Base-by-base conservation (phyloP, 2,888 invertebrate genomes). In the Autographa gamma region DNA sequence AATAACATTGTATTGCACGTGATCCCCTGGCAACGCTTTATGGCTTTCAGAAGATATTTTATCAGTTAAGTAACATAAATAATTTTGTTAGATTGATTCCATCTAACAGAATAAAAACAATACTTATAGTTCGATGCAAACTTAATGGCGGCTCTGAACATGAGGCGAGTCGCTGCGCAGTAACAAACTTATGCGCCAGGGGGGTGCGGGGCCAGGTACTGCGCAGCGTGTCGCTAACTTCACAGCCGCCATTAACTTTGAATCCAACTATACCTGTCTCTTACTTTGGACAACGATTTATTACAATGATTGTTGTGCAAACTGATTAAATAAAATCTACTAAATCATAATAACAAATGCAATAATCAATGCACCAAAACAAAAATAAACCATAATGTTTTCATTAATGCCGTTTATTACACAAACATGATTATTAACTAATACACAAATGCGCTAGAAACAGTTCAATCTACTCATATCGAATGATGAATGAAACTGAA, bases 21-120 rank as follows among this genome's bases (percentile, higher is more conserved):
- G 63, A 64, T 66, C 25, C 61, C 65, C 8, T 3, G 25, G 58
- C 31, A 18, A 60, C 8, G 14, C 61, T 69, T 63, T 64, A 38
- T 69, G 63, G 54, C 64, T 72, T 48, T 61, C 69, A 63, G 63
- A 74, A 80, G 75, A 81, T 78, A 82, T 87, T 25, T 25, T 83
- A 80, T 76, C 78, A 73, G 80, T 81, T 83, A 4, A 11, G 14
- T 14, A 43, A 43, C 14, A 43, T 2, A 43, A 43, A 16, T 14
- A 43, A 43, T 2, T 14, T 41, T 1, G 11, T 41, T 11, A 14
- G 2, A 43, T 13, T 5, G 16, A 43, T 25, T 25, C 25, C 25
- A 25, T 25, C 25, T 25, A 25, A 25, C 25, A 25, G 25, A 25
- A 25, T 25, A 25, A 25, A 25, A 25, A 3, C 25, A 25, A 25